These are phyloP conservation scores for Vesta saturnalis DNA, from an alignment of 2,888 invertebrate genomes.

Conservation along the genomic window DNA sequence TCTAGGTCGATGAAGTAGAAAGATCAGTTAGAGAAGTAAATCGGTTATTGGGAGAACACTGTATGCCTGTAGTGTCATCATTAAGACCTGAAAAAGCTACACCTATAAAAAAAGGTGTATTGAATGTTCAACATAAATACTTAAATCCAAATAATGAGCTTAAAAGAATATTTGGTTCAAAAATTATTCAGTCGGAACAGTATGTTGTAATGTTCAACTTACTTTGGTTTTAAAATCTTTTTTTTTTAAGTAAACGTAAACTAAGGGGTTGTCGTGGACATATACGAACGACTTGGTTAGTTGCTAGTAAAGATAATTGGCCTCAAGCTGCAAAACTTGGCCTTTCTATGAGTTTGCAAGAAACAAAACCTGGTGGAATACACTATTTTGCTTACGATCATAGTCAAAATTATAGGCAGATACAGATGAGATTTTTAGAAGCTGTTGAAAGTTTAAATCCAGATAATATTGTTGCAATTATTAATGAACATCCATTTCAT, in stretches of 20 bases:
- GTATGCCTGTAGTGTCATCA: slow-evolving; percentile 46
- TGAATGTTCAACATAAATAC: slow-evolving; percentile 75
- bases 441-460: slow-evolving; percentile 84
- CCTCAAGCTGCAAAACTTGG: slow-evolving; percentile 75
- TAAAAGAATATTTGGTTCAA: slow-evolving; percentile 82
- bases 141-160: slow-evolving; percentile 84
- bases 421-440: slow-evolving; percentile 78
- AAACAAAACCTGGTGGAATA: slow-evolving; percentile 64
- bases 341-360: slow-evolving; percentile 75
- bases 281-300: slow-evolving; percentile 73
- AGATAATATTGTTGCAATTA: slow-evolving; percentile 78
- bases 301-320: slow-evolving; percentile 78
- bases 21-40: slow-evolving; percentile 74
- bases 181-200: slow-evolving; percentile 70
- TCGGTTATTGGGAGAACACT: slow-evolving; percentile 70
- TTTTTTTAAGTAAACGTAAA: slow-evolving; percentile 65
- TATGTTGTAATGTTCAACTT: slow-evolving; percentile 58
- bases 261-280: slow-evolving; percentile 68
- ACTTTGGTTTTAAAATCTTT: neutral
- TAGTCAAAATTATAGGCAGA: slow-evolving; percentile 75
- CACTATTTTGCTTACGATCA: slow-evolving; percentile 81
- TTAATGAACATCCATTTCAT: slow-evolving; percentile 81
- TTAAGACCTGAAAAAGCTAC: slow-evolving; percentile 51
- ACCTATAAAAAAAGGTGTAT: slow-evolving; percentile 62
- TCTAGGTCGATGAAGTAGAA: slow-evolving; percentile 72